Conservation (phyloP, 2,888 invertebrate species). For the Argyresthia goedartella region DNA sequence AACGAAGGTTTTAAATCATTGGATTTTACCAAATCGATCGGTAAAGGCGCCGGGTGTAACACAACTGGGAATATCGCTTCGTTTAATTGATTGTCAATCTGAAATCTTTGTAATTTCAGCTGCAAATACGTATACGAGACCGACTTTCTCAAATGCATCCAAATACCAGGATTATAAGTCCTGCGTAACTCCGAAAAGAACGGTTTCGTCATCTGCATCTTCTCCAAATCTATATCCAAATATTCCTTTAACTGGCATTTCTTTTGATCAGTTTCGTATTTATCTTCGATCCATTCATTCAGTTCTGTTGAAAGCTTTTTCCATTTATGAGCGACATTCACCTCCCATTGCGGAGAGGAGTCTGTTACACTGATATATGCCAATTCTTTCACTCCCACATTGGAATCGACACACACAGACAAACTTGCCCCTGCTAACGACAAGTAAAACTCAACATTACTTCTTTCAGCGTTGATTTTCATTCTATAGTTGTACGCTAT, state of each 20-base stretch:
- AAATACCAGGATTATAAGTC: conserved; percentile 80
- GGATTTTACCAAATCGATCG: conserved; percentile 42
- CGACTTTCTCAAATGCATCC: conserved; percentile 80
- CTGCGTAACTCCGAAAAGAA: conserved; percentile 84
- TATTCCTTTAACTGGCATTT: conserved; percentile 83
- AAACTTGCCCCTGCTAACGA: conserved; percentile 79
- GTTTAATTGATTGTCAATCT: conserved; percentile 83
- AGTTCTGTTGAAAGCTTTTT: conserved; percentile 82
- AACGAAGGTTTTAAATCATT: conserved; percentile 68
- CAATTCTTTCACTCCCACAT: conserved; percentile 70
- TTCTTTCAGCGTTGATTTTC: conserved; percentile 75
- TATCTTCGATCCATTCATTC: conserved; percentile 86
- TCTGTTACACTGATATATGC: conserved; percentile 77
- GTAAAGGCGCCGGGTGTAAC: conserved; percentile 72
- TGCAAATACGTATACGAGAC: conserved; percentile 76
- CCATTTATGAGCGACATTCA: conserved; percentile 84
- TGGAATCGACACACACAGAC: conserved; percentile 63
- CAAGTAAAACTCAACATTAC: conserved; percentile 76
- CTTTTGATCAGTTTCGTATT: conserved; percentile 77
- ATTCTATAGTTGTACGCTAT: conserved; percentile 73
- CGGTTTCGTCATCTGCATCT: conserved; percentile 90
- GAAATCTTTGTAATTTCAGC: conserved; percentile 74
- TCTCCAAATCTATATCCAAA: conserved; percentile 83
- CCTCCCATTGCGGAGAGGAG: conserved; percentile 84
- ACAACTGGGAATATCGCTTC: conserved; percentile 80